Evolutionary conservation across 2,797 vertebrate species (phyloP), one percentile per base, ranked within the genome.

Genomic region (Epinephelus coioides): DNA sequence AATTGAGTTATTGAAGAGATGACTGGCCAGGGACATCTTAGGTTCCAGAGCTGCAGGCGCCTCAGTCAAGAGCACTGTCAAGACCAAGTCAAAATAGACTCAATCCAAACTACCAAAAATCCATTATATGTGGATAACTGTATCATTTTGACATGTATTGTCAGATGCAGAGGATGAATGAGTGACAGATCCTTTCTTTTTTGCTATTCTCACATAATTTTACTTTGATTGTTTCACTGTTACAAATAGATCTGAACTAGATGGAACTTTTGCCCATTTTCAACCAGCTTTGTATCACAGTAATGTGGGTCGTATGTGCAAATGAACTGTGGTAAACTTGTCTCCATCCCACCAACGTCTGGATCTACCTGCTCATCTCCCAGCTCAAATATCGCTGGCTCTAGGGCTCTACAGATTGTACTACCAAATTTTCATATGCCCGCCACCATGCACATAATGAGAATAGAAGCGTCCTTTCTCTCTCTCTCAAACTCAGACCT

Each of bases 1-100:
- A 77, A 86, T 8, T 27, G 85, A 91, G 57, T 84, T 91, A 92
- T 78, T 73, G 84, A 77, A 34, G 15, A 54, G 44, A 72, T 76
- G 79, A 75, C 63, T 9, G 54, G 30, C 62, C 88, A 84, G 57
- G 76, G 80, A 76, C 81, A 43, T 38, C 23, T 34, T 19, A 6
- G 57, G 6, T 63, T 64, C 25, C 43, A 47, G 56, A 50, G 56
- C 74, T 83, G 40, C n/a, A 51, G 62, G 43, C 66, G 2, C 65
- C 23, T 57, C 1, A 44, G 56, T 51, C n/a, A 51, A 67, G 43
- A 46, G 51, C 62, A n/a, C 4, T 21, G 23, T 56, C 56, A n/a
- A 70, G 12, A 30, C 49, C 44, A 40, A 2, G 34, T 78, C 53
- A 21, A 15, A 40, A 59, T n/a, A 30, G 63, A 27, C 21, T 50